Percentiles rank a stretch among this genome's conserved stretches.
Evolutionary conservation across 35 echinoderm and acorn worm genomes (phyloP).

Genomic region (Anneissia japonica): DNA sequence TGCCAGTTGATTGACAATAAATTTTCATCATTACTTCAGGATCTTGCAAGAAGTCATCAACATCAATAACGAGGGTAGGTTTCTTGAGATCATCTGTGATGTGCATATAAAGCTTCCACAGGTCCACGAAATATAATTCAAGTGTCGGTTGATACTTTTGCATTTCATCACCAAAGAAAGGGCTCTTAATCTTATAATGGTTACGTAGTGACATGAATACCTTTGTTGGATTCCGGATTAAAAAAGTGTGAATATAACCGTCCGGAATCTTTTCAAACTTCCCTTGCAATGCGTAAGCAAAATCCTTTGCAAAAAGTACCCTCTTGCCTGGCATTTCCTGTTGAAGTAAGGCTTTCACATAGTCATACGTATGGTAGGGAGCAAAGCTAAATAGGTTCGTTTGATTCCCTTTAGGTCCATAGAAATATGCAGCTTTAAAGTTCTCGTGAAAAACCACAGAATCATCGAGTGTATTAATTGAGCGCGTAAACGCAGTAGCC

Average conservation of each 20-base stretch:
- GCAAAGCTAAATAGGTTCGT: background rate
- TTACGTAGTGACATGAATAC: conserved; percentile 30
- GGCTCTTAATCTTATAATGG: too few species aligned
- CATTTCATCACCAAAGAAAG: too few species aligned
- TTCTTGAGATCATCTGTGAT: too few species aligned
- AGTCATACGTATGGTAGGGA: background rate
- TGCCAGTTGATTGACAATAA: too few species aligned
- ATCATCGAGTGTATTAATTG: conserved; percentile 17
- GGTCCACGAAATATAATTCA: too few species aligned
- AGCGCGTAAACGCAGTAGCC: conserved; percentile 30
- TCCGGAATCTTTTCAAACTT: conserved; percentile 17
- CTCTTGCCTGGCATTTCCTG: background rate
- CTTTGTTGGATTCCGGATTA: conserved; percentile 35
- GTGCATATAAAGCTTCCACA: too few species aligned
- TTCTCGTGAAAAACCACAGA: conserved; percentile 25
- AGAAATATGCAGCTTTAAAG: conserved; percentile 12
- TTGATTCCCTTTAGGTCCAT: conserved; percentile 6
- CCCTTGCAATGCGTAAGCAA: conserved; percentile 23
- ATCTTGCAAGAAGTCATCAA: too few species aligned
- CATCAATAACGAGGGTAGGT: too few species aligned
- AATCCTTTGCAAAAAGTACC: conserved; percentile 34
- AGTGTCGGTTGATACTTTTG: too few species aligned
- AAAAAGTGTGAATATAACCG: conserved; percentile 34
- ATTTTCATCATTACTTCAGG: too few species aligned
- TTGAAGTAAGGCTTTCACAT: conserved; percentile 16